Evolutionary conservation across 1,140 invertebrate species (phyloP).

Genomic region (Scaptomyza pallida): DNA sequence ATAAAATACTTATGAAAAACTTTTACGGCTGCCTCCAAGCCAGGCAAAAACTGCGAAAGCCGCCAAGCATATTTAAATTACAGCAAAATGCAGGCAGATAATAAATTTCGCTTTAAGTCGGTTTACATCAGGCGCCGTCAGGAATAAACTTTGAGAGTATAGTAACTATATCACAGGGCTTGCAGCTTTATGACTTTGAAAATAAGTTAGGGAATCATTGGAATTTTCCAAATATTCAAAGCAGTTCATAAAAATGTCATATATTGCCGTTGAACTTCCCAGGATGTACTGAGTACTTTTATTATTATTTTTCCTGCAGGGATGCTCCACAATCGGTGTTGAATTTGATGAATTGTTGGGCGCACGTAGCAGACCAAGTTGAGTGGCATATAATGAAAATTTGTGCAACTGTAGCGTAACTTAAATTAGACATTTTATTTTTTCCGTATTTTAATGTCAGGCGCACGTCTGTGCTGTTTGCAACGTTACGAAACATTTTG

Average conservation of each 20-base stretch:
- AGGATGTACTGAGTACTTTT: background rate
- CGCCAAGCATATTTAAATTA: constrained; percentile 68
- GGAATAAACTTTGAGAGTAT: background rate
- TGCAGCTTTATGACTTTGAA: background rate
- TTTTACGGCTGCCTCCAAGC: constrained; percentile 43
- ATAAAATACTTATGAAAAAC: constrained; percentile 79
- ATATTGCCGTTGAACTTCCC: background rate
- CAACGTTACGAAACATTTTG: constrained; percentile 1
- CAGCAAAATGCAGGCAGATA: constrained; percentile 56
- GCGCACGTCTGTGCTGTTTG: constrained; percentile 5
- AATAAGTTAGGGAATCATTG: background rate
- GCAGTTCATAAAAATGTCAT: background rate
- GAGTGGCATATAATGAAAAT: constrained; percentile 54
- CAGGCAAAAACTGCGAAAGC: constrained; percentile 42
- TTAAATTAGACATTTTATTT: constrained; percentile 73
- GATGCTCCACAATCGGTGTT: constrained; percentile 1
- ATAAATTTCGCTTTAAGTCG: constrained; percentile 67
- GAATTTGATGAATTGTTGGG: background rate
- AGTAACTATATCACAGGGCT: background rate
- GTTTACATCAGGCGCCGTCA: constrained; percentile 3
- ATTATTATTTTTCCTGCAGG: background rate
- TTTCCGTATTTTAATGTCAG: constrained; percentile 36
- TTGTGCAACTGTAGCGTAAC: constrained; percentile 56
- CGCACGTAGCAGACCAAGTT: constrained; percentile 8
- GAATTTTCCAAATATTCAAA: background rate